Percentiles rank a stretch among this genome's conserved stretches.
Conservation (phyloP, 2,113 vertebrate genomes). For the Mola mola region DNA sequence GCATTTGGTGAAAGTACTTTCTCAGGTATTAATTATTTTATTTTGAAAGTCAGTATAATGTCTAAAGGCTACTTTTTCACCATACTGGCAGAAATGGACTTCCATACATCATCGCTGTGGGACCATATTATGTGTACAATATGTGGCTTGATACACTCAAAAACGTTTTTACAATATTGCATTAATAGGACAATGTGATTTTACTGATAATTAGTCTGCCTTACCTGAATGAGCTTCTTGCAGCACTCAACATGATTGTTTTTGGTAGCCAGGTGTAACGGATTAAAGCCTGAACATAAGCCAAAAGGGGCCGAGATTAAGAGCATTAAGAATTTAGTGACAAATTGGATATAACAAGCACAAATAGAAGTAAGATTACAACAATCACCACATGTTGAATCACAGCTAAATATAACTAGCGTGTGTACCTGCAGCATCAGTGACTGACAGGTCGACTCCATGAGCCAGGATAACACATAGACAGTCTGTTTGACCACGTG, state of each 20-base stretch:
- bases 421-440: conserved; percentile 88
- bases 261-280: conserved; percentile 94
- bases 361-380: not conserved
- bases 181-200: not conserved
- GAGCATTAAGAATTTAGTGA: not conserved
- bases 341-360: not conserved
- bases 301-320: not conserved
- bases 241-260: conserved; percentile 90
- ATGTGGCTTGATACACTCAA: not conserved
- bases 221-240: conserved; percentile 93
- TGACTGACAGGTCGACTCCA: conserved; percentile 87
- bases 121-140: not conserved
- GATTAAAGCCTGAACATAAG: conserved; percentile 84
- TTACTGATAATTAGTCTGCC: not conserved
- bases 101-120: too few relatives aligned
- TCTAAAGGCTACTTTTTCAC: too few relatives aligned
- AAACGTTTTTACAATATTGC: not conserved
- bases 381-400: not conserved
- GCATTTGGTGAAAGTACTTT: too few relatives aligned
- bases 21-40: too few relatives aligned
- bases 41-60: too few relatives aligned
- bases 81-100: too few relatives aligned
- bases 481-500: conserved; percentile 89
- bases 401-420: not conserved
- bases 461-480: conserved; percentile 90